These are phyloP conservation scores for Buteo buteo DNA, from an alignment of 2,113 vertebrate species.

Conservation along the genomic window DNA sequence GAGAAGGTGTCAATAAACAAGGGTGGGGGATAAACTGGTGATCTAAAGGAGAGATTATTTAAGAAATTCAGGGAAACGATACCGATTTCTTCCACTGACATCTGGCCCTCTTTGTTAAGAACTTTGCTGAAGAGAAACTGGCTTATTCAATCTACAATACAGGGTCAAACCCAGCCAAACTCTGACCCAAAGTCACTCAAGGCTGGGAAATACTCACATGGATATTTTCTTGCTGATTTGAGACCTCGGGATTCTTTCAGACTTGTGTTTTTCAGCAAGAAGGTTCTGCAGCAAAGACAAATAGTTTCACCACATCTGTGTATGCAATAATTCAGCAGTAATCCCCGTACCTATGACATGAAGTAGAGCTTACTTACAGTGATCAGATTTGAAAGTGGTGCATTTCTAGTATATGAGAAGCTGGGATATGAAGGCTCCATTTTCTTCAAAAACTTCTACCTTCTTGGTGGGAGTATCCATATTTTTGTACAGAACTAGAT, in stretches of 20 bases:
- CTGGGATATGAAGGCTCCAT: neutral
- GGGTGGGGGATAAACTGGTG: neutral
- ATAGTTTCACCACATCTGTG: neutral
- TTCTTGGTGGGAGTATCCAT: neutral
- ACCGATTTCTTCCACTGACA: neutral
- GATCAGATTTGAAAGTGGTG: neutral
- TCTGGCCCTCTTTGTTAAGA: neutral
- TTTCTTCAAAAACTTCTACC: neutral
- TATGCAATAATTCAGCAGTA: neutral
- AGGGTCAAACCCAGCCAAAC: neutral
- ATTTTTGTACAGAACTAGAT: neutral
- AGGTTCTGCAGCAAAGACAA: neutral
- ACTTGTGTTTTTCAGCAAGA: neutral
- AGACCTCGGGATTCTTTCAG: neutral
- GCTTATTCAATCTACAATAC: neutral
- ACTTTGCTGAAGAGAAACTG: neutral
- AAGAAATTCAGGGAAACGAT: neutral
- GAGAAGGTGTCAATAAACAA: neutral
- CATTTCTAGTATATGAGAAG: neutral
- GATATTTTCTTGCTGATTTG: neutral
- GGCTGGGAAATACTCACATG: neutral
- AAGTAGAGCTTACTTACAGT: neutral
- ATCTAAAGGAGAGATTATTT: neutral
- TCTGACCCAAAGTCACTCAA: neutral
- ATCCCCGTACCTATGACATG: rapidly evolving